Conservation (phyloP, 2,888 invertebrate genomes). For the Drosophila antonietae region DNA sequence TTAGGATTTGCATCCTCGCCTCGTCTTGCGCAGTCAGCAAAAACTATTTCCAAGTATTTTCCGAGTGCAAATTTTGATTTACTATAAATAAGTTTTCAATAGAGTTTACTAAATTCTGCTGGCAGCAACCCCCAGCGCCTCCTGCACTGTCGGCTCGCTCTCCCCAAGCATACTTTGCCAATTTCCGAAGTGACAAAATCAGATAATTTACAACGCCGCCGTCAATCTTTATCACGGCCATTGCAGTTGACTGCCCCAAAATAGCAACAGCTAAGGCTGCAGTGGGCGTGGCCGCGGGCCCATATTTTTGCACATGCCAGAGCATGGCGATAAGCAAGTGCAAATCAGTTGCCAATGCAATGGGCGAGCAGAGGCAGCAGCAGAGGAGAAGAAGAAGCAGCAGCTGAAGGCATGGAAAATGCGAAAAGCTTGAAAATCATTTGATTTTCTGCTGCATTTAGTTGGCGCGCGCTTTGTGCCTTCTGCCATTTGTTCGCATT, state of each 20-base stretch:
- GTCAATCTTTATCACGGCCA: conserved; percentile 80
- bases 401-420: conserved; percentile 2
- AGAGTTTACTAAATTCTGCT: conserved; percentile 22
- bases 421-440: conserved; percentile 59
- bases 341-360: conserved; percentile 71
- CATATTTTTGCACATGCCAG: conserved; percentile 51
- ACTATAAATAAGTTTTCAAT: conserved; percentile 8
- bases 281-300: conserved; percentile 55
- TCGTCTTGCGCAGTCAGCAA: neutral
- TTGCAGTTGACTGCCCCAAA: conserved; percentile 64
- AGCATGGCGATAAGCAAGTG: conserved; percentile 71
- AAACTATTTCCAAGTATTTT: neutral
- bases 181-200: conserved; percentile 83
- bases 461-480: conserved; percentile 28
- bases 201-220: conserved; percentile 82
- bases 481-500: neutral
- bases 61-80: conserved; percentile 1
- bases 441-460: conserved; percentile 75
- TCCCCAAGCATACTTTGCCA: conserved; percentile 74
- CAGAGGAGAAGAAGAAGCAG: neutral
- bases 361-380: neutral
- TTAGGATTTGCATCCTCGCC: too few species aligned
- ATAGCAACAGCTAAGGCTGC: conserved; percentile 36
- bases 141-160: neutral
- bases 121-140: neutral